Evolutionary conservation across 2,888 invertebrate species (phyloP).

Genomic region (Andrena bucephala): DNA sequence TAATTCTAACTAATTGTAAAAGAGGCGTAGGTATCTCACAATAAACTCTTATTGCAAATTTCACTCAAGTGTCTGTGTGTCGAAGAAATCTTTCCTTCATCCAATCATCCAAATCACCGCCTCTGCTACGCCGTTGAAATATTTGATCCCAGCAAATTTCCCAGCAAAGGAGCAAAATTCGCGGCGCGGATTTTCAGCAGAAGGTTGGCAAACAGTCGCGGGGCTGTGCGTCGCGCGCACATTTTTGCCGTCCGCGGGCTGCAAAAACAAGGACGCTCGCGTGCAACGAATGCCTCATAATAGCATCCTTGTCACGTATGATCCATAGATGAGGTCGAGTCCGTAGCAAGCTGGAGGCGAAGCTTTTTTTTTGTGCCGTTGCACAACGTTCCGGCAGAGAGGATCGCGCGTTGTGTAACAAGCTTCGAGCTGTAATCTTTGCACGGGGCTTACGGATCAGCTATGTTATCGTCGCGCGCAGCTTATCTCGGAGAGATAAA

Average conservation of each 20-base stretch:
- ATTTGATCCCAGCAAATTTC: no score
- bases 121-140: no score
- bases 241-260: not conserved
- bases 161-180: not conserved
- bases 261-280: not conserved
- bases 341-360: not conserved
- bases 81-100: no score
- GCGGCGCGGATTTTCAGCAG: not conserved
- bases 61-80: no score
- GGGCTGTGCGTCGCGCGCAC: not conserved
- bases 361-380: not conserved
- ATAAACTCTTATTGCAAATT: no score
- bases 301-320: slow-evolving; percentile 44
- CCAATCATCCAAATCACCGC: no score
- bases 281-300: slow-evolving; percentile 22
- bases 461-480: not conserved
- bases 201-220: not conserved
- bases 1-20: no score
- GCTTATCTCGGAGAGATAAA: slow-evolving; percentile 28
- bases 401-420: slow-evolving; percentile 23
- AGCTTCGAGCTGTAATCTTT: slow-evolving; percentile 19
- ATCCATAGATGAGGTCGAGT: slow-evolving; percentile 20
- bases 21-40: no score
- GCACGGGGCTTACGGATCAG: not conserved
- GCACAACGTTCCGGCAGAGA: not conserved